These are phyloP conservation scores for Arothron firmamentum DNA, from an alignment of 2,113 vertebrate genomes.

Conservation along the genomic window DNA sequence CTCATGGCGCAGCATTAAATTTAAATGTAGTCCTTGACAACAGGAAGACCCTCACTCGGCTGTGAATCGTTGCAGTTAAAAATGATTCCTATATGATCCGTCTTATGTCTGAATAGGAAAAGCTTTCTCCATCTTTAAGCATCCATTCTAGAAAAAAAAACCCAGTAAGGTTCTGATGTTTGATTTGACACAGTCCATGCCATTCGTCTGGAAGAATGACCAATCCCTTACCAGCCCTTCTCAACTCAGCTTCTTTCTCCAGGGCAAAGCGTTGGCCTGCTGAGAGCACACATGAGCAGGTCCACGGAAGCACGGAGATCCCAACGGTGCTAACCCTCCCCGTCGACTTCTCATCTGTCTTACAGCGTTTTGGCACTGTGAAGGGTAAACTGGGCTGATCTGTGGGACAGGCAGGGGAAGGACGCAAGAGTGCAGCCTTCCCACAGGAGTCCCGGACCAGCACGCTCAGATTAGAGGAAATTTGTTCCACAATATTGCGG, in stretches of 20 bases:
- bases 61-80: background rate
- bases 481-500: constrained; percentile 84
- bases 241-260: constrained; percentile 55
- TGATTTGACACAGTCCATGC: background rate
- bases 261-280: constrained; percentile 59
- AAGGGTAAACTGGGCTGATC: constrained; percentile 66
- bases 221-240: constrained; percentile 54
- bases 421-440: constrained; percentile 67
- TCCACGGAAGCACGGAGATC: constrained; percentile 52
- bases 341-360: constrained; percentile 62
- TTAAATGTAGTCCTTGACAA: constrained; percentile 58
- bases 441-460: constrained; percentile 75
- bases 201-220: constrained; percentile 16
- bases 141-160: background rate
- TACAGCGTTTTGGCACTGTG: constrained; percentile 61
- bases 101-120: background rate
- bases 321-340: constrained; percentile 53
- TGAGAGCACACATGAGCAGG: constrained; percentile 69
- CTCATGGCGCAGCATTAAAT: constrained; percentile 52
- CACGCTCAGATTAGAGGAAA: constrained; percentile 83
- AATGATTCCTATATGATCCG: constrained; percentile 7
- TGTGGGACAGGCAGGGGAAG: constrained; percentile 62
- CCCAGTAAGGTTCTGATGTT: background rate
- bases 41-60: constrained; percentile 24
- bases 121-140: constrained; percentile 1